phyloP scores from a whole-genome alignment of 2,113 vertebrate species.

The Corythornis madagascariensis region DNA sequence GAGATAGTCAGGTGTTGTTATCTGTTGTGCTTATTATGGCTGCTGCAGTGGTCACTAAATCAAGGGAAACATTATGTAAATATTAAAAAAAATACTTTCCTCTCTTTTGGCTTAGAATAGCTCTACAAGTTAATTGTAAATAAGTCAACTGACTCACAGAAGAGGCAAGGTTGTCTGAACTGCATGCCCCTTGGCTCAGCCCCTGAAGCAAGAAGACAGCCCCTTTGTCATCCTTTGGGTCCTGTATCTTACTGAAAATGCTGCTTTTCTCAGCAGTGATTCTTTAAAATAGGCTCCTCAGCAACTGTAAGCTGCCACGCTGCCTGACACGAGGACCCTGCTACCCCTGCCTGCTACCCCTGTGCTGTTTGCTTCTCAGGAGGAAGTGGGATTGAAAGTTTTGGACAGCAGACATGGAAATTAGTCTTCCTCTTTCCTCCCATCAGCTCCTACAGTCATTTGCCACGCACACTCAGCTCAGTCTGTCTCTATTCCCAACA shows the following conservation, averaged over 20 bases:
- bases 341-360: neutral
- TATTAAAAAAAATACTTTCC: neutral
- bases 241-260: neutral
- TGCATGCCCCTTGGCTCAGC: neutral
- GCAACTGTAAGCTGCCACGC: neutral
- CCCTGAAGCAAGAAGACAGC: neutral
- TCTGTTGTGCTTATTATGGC: neutral
- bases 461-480: neutral
- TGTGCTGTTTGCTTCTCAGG: neutral
- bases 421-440: neutral
- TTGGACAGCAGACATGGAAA: neutral
- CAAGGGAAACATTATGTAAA: neutral
- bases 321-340: neutral
- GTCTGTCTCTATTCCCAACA: neutral
- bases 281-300: neutral
- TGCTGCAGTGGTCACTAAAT: neutral
- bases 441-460: neutral
- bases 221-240: neutral
- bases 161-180: neutral
- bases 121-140: neutral
- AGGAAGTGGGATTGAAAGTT: neutral
- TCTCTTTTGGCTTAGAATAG: constrained; percentile 1
- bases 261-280: neutral
- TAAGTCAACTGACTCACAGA: neutral
- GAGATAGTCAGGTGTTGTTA: neutral